These are phyloP conservation scores for Pristiophorus japonicus DNA, from an alignment of 2,113 vertebrate genomes.

Conservation along the genomic window DNA sequence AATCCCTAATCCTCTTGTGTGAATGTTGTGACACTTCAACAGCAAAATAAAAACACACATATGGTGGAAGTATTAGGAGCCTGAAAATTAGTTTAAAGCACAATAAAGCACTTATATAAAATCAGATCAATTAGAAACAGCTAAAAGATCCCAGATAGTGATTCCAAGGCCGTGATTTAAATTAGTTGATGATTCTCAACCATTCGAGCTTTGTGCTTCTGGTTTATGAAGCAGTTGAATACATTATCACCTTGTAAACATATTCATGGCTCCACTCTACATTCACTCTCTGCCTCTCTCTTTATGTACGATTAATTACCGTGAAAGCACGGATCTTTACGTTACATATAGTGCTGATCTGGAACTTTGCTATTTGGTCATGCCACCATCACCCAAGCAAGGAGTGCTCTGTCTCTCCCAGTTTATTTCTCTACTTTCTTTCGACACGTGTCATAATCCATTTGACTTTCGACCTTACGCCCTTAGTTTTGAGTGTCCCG, in stretches of 20 bases:
- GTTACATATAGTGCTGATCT: not conserved
- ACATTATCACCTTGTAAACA: not conserved
- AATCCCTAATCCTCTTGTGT: not conserved
- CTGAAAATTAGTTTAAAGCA: not conserved
- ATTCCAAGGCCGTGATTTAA: not conserved
- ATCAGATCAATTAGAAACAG: not conserved
- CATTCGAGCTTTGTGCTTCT: not conserved
- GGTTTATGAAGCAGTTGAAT: not conserved
- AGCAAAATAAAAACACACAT: not conserved
- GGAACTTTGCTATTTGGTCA: not conserved
- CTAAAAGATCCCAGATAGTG: not conserved
- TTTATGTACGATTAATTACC: not conserved
- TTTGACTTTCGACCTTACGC: not conserved
- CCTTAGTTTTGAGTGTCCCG: not conserved
- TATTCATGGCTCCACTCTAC: not conserved
- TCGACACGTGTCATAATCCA: not conserved
- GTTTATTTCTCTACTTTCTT: not conserved
- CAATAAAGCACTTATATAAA: not conserved
- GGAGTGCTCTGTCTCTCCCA: not conserved
- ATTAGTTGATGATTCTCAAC: not conserved
- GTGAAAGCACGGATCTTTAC: not conserved
- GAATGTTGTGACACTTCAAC: not conserved
- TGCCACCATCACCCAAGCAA: not conserved
- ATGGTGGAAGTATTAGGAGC: not conserved
- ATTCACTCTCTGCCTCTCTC: not conserved